Base-by-base conservation (phyloP, 2,113 vertebrate species). In the Alouatta palliata region DNA sequence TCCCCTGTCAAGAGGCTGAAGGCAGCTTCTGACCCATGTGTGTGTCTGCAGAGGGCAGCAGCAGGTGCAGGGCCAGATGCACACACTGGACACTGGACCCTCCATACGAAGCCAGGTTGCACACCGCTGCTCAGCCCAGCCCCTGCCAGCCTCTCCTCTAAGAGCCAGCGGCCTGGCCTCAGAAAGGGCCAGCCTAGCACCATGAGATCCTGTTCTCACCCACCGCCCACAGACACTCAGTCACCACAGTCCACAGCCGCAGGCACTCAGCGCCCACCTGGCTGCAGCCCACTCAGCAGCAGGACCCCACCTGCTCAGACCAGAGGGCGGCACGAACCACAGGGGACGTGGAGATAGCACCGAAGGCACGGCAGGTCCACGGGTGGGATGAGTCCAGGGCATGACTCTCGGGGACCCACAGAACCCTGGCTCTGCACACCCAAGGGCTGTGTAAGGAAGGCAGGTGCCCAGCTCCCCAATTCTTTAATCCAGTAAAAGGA, bases 401-500 rank as follows among this genome's bases (percentile, higher is more conserved):
- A 27, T 10, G 35, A n/a, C 32, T 25, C 58, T 54, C 52, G 45
- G 49, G 79, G 49, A 47, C 35, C 49, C 11, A 56, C 25, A 66
- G 56, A 30, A 73, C 14, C 19, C 43, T 23, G 3, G 0, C n/a
- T 8, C 27, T 9, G 0, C 5, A 27, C 19, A 16, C 14, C 27
- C 30, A 7, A 10, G 70, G 47, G 83, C 49, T 32, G 6, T 17
- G 47, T 19, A 4, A 79, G 14, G 5, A 6, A 2, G 47, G 75
- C 27, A 19, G 30, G 45, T 20, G 30, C 20, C n/a, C n/a, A 11
- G 56, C 27, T 3, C 20, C 35, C 11, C 58, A 5, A 1, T 32
- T 17, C 14, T 47, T 49, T 27, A 5, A 17, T 1, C 2, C 0
- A 1, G 21, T 9, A 35, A 8, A 27, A 17, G 30, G 49, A 23